phyloP scores from a whole-genome alignment of 2,113 vertebrate species.

The Caranx ignobilis region DNA sequence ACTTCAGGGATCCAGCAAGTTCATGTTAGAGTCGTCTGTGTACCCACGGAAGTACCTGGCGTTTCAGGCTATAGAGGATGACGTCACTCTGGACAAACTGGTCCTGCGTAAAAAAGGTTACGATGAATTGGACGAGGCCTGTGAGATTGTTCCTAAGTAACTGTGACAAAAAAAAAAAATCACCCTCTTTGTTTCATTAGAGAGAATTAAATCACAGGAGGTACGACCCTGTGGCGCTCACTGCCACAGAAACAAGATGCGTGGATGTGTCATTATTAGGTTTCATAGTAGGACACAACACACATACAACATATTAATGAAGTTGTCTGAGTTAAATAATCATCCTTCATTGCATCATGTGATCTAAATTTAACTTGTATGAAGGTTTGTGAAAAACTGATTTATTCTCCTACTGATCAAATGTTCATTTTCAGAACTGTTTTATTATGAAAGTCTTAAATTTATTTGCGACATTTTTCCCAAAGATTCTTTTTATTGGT shows the following conservation, averaged over 20 bases:
- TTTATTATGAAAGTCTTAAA: neutral
- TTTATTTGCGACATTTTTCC: neutral
- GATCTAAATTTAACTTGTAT: no score
- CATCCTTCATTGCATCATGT: no score
- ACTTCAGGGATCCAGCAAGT: accelerated
- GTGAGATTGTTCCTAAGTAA: accelerated
- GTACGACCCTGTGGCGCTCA: no score
- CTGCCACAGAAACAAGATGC: no score
- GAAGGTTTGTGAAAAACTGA: no score
- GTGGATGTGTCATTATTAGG: no score
- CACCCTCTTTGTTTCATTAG: neutral
- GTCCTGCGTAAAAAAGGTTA: accelerated
- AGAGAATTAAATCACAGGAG: neutral
- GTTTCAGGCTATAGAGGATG: neutral
- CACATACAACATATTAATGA: no score
- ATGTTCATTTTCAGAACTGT: no score
- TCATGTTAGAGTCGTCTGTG: constrained; percentile 39
- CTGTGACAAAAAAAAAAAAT: neutral
- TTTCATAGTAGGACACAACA: no score
- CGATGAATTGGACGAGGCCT: neutral
- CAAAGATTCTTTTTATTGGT: neutral
- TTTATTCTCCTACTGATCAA: no score
- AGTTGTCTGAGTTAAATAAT: no score
- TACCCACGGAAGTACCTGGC: neutral
- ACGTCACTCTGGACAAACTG: constrained; percentile 6